Evolutionary conservation across 2,888 invertebrate species (phyloP).

Genomic region (Heliconius ismenius): DNA sequence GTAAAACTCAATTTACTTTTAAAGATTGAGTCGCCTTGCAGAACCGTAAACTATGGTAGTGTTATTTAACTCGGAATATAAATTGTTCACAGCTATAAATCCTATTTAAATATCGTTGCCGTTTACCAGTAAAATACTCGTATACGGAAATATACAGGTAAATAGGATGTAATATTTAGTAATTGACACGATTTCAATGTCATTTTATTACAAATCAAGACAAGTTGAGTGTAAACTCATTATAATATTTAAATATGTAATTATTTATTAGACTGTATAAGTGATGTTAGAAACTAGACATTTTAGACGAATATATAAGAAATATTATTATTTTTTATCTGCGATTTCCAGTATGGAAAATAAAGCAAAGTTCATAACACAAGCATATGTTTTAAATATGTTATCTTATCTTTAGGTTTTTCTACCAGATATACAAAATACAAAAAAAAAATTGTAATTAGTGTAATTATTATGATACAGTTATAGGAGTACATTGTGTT

Average conservation of each 20-base stretch:
- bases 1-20: constrained; percentile 2
- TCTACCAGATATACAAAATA: background rate
- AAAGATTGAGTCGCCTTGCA: background rate
- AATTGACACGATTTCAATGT: background rate
- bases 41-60: constrained; percentile 1
- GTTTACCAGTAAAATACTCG: constrained; percentile 3
- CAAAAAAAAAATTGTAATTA: background rate
- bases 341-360: background rate
- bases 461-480: background rate
- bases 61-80: background rate
- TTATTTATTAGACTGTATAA: background rate
- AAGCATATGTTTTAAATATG: no score
- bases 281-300: background rate
- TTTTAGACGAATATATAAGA: background rate
- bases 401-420: background rate
- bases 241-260: constrained; percentile 12
- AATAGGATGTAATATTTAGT: constrained; percentile 14
- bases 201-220: constrained; percentile 20
- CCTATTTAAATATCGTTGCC: constrained; percentile 9
- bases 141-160: background rate
- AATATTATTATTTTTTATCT: background rate
- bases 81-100: constrained; percentile 9
- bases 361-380: background rate
- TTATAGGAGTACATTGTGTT: background rate
- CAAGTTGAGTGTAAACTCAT: constrained; percentile 6